Conservation (phyloP, 1,140 invertebrate genomes). For the Drosophila triauraria region DNA sequence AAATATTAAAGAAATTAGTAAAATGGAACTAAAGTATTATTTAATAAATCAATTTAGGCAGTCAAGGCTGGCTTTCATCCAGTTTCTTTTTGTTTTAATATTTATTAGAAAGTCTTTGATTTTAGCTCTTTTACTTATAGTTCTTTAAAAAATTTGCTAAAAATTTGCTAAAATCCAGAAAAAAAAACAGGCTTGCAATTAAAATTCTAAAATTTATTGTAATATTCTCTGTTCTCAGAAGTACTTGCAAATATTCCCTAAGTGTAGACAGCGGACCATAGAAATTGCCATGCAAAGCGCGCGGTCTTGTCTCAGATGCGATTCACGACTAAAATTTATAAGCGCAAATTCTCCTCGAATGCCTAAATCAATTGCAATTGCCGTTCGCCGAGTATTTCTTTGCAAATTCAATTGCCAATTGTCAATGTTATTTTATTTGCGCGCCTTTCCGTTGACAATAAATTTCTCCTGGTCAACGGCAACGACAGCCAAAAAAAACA, state of each 20-base stretch:
- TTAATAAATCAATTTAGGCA: not conserved
- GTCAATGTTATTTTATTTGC: conserved; percentile 75
- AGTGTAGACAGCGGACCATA: not conserved
- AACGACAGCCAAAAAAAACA: conserved; percentile 4
- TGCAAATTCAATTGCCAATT: conserved; percentile 71
- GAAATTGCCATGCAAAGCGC: conserved; percentile 36
- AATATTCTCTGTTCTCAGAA: not conserved
- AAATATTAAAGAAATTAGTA: no score
- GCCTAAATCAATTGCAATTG: conserved; percentile 63
- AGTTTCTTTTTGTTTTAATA: not conserved
- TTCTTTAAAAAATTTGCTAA: no score
- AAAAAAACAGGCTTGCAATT: not conserved
- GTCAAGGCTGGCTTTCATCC: not conserved
- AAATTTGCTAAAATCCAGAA: no score
- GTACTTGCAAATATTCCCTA: not conserved
- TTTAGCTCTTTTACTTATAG: no score
- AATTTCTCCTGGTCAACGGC: conserved; percentile 50
- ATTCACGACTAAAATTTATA: conserved; percentile 48
- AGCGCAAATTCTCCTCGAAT: conserved; percentile 30
- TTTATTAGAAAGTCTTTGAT: not conserved
- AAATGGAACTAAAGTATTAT: no score
- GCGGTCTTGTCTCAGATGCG: conserved; percentile 9
- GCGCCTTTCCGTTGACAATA: conserved; percentile 65
- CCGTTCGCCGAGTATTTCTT: conserved; percentile 44
- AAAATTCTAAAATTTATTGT: no score